Percentiles rank a stretch among this genome's conserved stretches.
Conservation (phyloP, 2,797 vertebrate genomes). For the Chaenodraco wilsoni region DNA sequence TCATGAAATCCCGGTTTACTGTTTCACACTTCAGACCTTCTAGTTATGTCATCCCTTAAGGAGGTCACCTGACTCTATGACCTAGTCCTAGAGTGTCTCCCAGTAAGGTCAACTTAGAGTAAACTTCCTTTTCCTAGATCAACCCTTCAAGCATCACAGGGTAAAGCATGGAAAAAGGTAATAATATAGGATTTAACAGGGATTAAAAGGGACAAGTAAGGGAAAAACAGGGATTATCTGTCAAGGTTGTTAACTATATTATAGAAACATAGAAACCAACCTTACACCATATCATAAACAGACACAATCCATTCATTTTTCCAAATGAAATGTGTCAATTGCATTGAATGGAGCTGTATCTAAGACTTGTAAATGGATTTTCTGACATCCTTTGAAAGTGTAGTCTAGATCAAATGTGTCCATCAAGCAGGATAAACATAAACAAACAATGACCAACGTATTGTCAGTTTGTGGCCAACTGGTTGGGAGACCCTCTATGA, state of each 20-base stretch:
- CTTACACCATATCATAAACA: too few relatives aligned
- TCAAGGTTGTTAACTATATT: too few relatives aligned
- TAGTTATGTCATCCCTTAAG: constrained; percentile 8
- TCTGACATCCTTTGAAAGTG: background rate
- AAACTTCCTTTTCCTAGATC: background rate
- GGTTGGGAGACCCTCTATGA: background rate
- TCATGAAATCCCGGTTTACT: background rate
- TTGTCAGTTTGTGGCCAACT: background rate
- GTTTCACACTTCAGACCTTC: constrained; percentile 20
- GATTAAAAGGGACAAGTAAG: too few relatives aligned
- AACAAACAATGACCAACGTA: background rate
- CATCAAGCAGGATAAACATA: background rate
- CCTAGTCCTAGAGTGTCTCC: constrained; percentile 11
- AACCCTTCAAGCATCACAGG: constrained; percentile 4
- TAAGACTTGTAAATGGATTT: background rate
- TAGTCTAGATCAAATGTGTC: background rate
- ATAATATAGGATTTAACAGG: too few relatives aligned
- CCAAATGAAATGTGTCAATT: too few relatives aligned
- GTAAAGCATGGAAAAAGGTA: background rate
- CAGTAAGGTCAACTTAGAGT: constrained; percentile 7
- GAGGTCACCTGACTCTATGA: constrained; percentile 43
- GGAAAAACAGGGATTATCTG: too few relatives aligned
- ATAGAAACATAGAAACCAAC: too few relatives aligned
- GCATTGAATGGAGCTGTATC: background rate
- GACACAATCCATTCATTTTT: too few relatives aligned